phyloP scores from a whole-genome alignment of 2,113 vertebrate species.

The Phylloscopus trochiloides region DNA sequence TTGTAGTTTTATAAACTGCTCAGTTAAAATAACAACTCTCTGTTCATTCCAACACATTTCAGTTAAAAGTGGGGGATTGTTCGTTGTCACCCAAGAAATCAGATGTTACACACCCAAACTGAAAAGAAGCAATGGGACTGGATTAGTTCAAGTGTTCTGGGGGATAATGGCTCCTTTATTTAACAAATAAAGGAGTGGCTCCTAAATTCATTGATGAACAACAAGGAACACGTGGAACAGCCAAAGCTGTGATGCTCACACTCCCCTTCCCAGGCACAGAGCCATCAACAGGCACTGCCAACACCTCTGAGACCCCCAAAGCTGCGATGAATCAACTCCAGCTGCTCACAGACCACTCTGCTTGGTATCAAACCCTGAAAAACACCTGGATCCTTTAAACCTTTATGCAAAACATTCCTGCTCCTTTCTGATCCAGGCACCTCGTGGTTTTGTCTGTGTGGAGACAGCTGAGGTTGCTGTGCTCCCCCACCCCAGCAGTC shows the following conservation, averaged over 20 bases:
- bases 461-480: background rate
- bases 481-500: background rate
- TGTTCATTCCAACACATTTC: background rate
- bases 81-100: background rate
- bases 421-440: background rate
- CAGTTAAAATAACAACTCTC: background rate
- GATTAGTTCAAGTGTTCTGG: background rate
- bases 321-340: background rate
- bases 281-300: background rate
- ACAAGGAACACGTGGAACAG: background rate
- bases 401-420: background rate
- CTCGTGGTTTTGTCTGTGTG: background rate
- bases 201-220: background rate
- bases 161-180: background rate
- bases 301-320: background rate
- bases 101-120: background rate
- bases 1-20: background rate
- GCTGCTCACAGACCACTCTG: background rate
- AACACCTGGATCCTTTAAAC: background rate
- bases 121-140: background rate
- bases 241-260: background rate
- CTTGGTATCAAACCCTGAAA: background rate
- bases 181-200: background rate
- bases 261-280: background rate
- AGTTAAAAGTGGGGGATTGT: background rate